Evolutionary conservation across 2,888 invertebrate genomes (phyloP).

Genomic region (Arrhopalites spinosus): DNA sequence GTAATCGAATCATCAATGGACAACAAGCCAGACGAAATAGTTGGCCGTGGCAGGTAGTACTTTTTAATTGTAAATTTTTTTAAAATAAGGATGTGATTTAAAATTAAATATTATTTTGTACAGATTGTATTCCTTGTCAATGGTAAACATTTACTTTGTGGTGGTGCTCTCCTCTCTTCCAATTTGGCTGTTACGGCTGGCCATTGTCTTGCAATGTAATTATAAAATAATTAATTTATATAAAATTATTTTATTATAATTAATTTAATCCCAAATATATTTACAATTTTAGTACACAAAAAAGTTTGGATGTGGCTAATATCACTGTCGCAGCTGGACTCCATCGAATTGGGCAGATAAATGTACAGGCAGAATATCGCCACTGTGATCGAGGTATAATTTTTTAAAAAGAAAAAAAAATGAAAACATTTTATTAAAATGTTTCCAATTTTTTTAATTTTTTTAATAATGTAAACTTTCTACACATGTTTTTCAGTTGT

Average conservation of each 20-base stretch:
- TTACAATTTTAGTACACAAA: neutral
- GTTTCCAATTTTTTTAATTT: too few species aligned
- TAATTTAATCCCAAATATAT: neutral
- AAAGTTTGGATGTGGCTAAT: neutral
- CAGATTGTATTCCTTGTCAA: slow-evolving; percentile 23
- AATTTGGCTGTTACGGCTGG: slow-evolving; percentile 18
- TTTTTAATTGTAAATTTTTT: neutral
- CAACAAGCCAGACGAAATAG: slow-evolving; percentile 6
- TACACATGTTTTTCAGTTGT: neutral
- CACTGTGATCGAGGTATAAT: neutral
- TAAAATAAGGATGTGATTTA: neutral
- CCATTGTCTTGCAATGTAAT: neutral
- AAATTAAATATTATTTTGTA: neutral
- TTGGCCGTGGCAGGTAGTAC: slow-evolving; percentile 27
- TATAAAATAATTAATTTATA: neutral
- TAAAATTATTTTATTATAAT: neutral
- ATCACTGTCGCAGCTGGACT: slow-evolving; percentile 2
- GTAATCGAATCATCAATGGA: slow-evolving; percentile 20
- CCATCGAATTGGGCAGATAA: neutral
- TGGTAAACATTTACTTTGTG: slow-evolving; percentile 25
- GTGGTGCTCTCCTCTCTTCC: slow-evolving; percentile 19
- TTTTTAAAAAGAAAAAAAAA: too few species aligned
- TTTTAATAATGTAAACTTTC: too few species aligned
- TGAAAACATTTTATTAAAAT: too few species aligned
- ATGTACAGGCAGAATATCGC: neutral